These are phyloP conservation scores for Eulacestoma nigropectus DNA, from an alignment of 2,113 vertebrate species.

Conservation along the genomic window DNA sequence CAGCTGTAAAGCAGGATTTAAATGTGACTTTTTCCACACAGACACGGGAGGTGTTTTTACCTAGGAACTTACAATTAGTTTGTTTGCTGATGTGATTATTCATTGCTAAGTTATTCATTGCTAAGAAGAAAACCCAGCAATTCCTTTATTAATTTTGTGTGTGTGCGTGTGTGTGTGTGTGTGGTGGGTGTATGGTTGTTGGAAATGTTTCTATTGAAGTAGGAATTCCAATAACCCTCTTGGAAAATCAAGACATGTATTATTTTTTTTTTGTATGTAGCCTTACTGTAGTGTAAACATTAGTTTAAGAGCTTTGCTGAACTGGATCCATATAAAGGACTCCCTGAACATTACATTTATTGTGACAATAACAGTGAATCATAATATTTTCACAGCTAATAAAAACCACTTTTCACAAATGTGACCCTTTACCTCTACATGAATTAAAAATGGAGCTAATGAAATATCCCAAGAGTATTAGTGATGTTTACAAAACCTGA, in stretches of 20 bases:
- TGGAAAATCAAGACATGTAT: background rate
- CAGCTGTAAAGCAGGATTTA: background rate
- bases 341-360: background rate
- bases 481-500: background rate
- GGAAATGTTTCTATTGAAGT: background rate
- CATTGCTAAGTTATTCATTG: background rate
- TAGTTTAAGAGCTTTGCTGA: background rate
- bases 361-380: background rate
- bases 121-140: background rate
- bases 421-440: background rate
- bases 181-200: background rate
- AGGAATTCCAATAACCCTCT: background rate
- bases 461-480: background rate
- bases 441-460: slow-evolving; percentile 4
- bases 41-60: background rate
- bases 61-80: background rate
- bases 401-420: background rate
- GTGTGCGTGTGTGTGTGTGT: background rate
- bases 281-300: background rate
- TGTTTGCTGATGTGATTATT: background rate
- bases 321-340: background rate
- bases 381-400: background rate
- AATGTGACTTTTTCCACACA: background rate
- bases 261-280: background rate
- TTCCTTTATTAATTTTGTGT: background rate